Conservation (phyloP, 1,140 invertebrate species). For the Bombyx mori region DNA sequence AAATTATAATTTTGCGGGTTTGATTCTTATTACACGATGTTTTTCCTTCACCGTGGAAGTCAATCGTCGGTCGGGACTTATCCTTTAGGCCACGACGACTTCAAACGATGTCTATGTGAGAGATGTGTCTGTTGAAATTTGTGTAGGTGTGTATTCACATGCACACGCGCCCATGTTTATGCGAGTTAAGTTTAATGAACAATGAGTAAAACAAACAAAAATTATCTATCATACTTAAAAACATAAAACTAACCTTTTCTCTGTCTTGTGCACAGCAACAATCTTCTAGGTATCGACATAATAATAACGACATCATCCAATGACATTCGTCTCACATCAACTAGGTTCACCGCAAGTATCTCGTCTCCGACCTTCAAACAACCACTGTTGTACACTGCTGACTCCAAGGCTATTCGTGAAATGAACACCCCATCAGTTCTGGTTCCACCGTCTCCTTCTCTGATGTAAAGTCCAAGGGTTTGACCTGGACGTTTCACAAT, state of each 20-base stretch:
- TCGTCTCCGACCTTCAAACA: conserved; percentile 98
- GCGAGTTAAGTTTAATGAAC: too few species aligned
- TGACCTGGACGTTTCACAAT: conserved; percentile 99
- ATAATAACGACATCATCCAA: conserved; percentile 99
- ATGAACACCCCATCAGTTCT: conserved; percentile 97
- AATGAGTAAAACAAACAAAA: too few species aligned
- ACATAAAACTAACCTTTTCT: conserved; percentile 68
- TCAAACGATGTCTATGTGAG: too few species aligned
- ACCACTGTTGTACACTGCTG: conserved; percentile 95
- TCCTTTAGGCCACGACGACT: too few species aligned
- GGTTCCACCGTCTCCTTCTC: conserved; percentile 96
- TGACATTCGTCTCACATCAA: conserved; percentile 97
- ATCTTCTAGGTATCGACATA: conserved; percentile 97
- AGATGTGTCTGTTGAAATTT: too few species aligned
- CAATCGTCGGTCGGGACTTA: too few species aligned
- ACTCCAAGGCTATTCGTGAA: conserved; percentile 97
- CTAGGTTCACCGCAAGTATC: conserved; percentile 97
- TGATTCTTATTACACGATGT: too few species aligned
- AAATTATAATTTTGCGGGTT: too few species aligned
- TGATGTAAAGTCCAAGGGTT: conserved; percentile 97
- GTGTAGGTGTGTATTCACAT: too few species aligned
- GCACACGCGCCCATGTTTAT: too few species aligned
- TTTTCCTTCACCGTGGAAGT: too few species aligned
- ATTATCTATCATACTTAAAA: too few species aligned
- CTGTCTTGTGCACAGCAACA: conserved; percentile 92